A percentile compares a stretch with the other conserved stretches of the same genome.
Evolutionary conservation across 2,888 invertebrate genomes (phyloP).

Genomic region (Himalopsyche kuldschensis): DNA sequence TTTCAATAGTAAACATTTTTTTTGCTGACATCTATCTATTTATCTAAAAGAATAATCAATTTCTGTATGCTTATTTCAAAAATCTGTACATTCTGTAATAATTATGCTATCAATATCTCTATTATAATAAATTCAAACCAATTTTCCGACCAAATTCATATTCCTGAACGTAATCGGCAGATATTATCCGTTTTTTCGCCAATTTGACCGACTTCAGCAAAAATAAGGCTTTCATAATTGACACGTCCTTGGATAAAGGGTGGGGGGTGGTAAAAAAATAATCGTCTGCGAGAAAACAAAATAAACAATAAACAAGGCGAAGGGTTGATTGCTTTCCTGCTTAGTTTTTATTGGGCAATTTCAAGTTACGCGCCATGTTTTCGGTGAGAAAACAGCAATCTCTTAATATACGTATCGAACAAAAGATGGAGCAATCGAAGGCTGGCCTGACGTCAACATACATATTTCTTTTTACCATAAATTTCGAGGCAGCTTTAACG

Average conservation of each 20-base stretch:
- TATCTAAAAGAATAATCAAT: too few species aligned
- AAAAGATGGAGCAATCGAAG: neutral
- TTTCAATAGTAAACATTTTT: too few species aligned
- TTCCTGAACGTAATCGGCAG: neutral
- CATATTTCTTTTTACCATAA: too few species aligned
- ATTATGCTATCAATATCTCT: too few species aligned
- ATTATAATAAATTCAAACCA: neutral
- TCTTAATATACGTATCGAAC: neutral
- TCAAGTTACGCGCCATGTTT: neutral
- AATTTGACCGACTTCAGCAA: neutral
- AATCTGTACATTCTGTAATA: too few species aligned
- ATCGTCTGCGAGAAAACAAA: conserved; percentile 22
- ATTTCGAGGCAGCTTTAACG: too few species aligned
- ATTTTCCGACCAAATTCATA: neutral
- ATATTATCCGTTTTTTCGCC: neutral
- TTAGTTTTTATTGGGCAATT: conserved; percentile 26
- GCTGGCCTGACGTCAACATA: neutral
- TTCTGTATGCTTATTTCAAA: too few species aligned
- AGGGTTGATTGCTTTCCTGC: conserved; percentile 33
- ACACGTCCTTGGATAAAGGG: conserved; percentile 23
- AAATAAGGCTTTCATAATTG: conserved; percentile 27
- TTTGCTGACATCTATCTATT: too few species aligned
- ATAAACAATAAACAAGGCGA: conserved; percentile 29
- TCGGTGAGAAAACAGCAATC: neutral
- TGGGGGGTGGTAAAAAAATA: conserved; percentile 27